phyloP scores from a whole-genome alignment of 1,140 invertebrate species.

The Aleiodes sp. region DNA sequence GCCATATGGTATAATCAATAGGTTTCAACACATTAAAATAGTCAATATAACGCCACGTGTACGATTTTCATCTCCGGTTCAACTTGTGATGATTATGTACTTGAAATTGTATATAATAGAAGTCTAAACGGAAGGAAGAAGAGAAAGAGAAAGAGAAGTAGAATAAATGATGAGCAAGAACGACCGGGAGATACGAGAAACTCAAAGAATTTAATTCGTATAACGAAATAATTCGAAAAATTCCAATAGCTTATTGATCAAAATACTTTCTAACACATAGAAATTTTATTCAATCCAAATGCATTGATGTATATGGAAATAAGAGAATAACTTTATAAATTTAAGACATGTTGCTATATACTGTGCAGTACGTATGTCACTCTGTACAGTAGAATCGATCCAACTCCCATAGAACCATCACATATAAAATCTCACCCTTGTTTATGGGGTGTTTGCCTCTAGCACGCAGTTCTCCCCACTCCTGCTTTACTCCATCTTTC shows the following conservation, averaged over 20 bases:
- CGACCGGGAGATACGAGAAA: conserved; percentile 7
- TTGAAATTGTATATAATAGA: background rate
- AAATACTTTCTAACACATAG: background rate
- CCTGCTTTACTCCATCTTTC: conserved; percentile 2
- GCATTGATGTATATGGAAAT: background rate
- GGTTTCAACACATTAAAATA: conserved; percentile 9
- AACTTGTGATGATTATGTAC: background rate
- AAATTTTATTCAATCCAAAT: background rate
- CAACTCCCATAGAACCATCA: conserved; percentile 29
- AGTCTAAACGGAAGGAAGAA: background rate
- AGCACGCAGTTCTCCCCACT: conserved; percentile 36
- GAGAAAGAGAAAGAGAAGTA: background rate
- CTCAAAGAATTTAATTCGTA: conserved; percentile 46
- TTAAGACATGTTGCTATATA: background rate
- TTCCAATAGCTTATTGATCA: conserved; percentile 43
- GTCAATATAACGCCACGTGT: background rate
- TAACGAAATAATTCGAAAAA: conserved; percentile 40
- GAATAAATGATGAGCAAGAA: conserved; percentile 28
- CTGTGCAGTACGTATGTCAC: background rate
- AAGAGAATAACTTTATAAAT: background rate
- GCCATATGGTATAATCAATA: conserved; percentile 3
- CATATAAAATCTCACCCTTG: conserved; percentile 53
- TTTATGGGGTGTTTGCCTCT: conserved; percentile 52
- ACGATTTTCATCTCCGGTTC: background rate
- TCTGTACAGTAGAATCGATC: background rate